A percentile compares a stretch with the other conserved stretches of the same genome.
phyloP scores from a whole-genome alignment of 2,888 invertebrate species.

The Eueremaeus valkanovi region DNA sequence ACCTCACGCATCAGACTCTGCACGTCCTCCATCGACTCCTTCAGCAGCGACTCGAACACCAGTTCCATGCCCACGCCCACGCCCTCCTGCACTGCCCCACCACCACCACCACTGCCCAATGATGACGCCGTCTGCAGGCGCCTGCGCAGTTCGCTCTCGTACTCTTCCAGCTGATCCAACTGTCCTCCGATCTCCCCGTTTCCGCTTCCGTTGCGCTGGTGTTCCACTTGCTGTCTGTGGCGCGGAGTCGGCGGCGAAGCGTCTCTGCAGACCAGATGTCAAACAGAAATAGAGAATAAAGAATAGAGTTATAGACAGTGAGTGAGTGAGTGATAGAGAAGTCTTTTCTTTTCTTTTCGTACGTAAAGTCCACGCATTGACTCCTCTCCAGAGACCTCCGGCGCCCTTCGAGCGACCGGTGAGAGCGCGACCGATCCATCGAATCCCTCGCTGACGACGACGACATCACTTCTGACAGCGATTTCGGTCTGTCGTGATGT shows the following conservation, averaged over 20 bases:
- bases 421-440: slow-evolving; percentile 48
- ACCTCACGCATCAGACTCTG: slow-evolving; percentile 54
- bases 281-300: slow-evolving; percentile 59
- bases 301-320: too few species aligned
- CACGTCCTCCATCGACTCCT: slow-evolving; percentile 92
- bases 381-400: slow-evolving; percentile 47
- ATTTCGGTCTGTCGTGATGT: slow-evolving; percentile 31
- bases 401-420: slow-evolving; percentile 47
- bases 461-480: slow-evolving; percentile 28
- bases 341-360: too few species aligned
- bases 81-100: slow-evolving; percentile 58
- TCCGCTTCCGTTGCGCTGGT: too few species aligned
- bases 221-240: neutral
- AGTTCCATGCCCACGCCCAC: too few species aligned
- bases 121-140: neutral
- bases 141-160: slow-evolving; percentile 29
- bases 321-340: too few species aligned
- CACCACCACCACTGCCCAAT: too few species aligned
- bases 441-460: slow-evolving; percentile 50
- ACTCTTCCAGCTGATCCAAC: slow-evolving; percentile 32
- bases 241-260: slow-evolving; percentile 85
- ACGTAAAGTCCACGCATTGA: slow-evolving; percentile 67
- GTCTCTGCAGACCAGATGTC: neutral
- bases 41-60: slow-evolving; percentile 86
- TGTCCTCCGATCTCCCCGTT: too few species aligned